These are phyloP conservation scores for Tenthredo livida DNA, from an alignment of 2,888 invertebrate genomes.

Conservation along the genomic window DNA sequence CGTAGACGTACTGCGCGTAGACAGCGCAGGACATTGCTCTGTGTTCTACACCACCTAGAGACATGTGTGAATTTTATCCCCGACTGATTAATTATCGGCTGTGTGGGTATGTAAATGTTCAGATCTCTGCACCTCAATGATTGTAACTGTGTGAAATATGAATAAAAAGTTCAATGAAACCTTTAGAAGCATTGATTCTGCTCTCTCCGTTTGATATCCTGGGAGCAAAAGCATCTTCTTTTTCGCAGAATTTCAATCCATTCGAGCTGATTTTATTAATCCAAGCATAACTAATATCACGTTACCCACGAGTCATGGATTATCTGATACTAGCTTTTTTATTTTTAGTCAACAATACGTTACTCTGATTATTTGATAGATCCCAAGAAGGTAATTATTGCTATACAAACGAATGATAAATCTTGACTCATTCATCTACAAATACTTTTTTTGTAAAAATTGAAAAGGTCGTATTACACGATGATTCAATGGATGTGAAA, in stretches of 20 bases:
- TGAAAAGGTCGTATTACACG: background rate
- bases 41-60: background rate
- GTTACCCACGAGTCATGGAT: background rate
- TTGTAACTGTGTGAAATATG: background rate
- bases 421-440: background rate
- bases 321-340: background rate
- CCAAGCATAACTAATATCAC: background rate
- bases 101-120: background rate
- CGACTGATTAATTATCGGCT: background rate
- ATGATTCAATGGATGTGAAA: no score
- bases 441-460: background rate
- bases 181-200: background rate
- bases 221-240: background rate
- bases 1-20: background rate
- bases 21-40: background rate
- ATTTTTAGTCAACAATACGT: background rate
- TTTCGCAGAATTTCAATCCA: background rate
- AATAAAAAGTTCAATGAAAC: background rate
- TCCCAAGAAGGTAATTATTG: background rate
- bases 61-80: background rate
- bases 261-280: background rate
- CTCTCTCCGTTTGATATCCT: background rate
- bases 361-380: background rate
- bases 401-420: background rate
- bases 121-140: background rate